Conservation (phyloP, 2,888 invertebrate species). For the Crocallis elinguaria region DNA sequence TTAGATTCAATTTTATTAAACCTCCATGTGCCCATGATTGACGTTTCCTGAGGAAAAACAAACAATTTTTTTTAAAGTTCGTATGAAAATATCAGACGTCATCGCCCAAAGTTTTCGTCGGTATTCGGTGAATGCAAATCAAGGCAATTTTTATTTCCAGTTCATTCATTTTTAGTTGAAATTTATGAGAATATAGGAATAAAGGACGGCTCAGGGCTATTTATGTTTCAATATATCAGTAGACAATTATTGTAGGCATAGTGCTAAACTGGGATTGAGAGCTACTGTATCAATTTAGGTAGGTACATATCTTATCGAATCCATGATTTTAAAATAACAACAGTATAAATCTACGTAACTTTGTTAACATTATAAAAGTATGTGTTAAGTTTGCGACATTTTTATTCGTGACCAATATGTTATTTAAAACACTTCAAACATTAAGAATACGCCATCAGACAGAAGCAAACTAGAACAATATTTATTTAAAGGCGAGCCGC, state of each 20-base stretch:
- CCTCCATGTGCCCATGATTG: conserved; percentile 43
- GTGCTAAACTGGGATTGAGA: no score
- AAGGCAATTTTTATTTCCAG: neutral
- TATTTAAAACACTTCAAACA: conserved; percentile 31
- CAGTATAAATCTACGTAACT: neutral
- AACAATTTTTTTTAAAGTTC: conserved; percentile 33
- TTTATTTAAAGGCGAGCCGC: conserved; percentile 64
- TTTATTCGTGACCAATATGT: conserved; percentile 34
- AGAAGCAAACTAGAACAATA: conserved; percentile 53
- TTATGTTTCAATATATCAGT: no score
- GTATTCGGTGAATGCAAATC: conserved; percentile 9
- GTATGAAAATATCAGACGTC: conserved; percentile 33
- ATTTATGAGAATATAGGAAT: no score
- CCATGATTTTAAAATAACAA: neutral
- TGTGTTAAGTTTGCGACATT: conserved; percentile 20
- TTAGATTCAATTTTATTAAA: conserved; percentile 54
- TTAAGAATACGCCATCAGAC: conserved; percentile 21
- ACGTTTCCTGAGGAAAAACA: conserved; percentile 42
- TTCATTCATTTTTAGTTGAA: no score
- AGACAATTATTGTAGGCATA: no score
- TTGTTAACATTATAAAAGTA: conserved; percentile 1
- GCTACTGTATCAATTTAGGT: no score
- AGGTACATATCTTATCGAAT: no score
- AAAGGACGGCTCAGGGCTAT: no score
- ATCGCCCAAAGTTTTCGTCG: conserved; percentile 17